Evolutionary conservation across 2,797 vertebrate species (phyloP).

Genomic region (Sus cebifrons): DNA sequence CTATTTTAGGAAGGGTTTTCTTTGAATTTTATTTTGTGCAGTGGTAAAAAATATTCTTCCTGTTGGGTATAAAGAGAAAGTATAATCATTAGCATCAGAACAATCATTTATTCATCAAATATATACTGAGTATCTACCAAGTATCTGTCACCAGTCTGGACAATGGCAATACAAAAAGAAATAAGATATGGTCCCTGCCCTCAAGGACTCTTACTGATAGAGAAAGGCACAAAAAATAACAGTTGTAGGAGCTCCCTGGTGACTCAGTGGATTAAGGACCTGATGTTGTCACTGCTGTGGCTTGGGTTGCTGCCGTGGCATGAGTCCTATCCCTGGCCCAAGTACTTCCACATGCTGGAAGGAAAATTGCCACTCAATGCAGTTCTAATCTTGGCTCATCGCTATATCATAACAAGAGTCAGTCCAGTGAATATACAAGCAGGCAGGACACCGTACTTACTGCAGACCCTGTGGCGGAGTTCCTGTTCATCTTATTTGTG

Average conservation of each 20-base stretch:
- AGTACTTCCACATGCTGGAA: background rate
- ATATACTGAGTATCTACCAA: background rate
- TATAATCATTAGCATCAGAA: background rate
- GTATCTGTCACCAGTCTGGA: background rate
- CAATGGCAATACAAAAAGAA: constrained; percentile 20
- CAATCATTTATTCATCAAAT: constrained; percentile 36
- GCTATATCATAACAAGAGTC: background rate
- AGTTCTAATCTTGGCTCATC: constrained; percentile 8
- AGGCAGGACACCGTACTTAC: background rate
- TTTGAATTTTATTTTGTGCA: constrained; percentile 29
- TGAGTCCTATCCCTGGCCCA: too few relatives aligned
- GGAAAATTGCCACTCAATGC: constrained; percentile 4
- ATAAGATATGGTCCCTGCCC: background rate
- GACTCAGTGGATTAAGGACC: too few relatives aligned
- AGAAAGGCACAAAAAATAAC: background rate
- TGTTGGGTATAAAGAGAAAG: constrained; percentile 23
- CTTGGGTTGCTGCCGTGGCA: too few relatives aligned
- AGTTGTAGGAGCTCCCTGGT: background rate
- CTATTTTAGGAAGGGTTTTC: constrained; percentile 38
- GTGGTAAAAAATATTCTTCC: constrained; percentile 30
- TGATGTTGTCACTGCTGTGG: too few relatives aligned
- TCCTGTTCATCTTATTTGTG: background rate
- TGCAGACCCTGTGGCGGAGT: background rate
- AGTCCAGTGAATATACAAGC: constrained; percentile 7
- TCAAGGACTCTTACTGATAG: constrained; percentile 33